Percentiles rank a stretch among this genome's conserved stretches.
Evolutionary conservation across 2,113 vertebrate species (phyloP).

Genomic region (Hydrochoerus hydrochaeris): DNA sequence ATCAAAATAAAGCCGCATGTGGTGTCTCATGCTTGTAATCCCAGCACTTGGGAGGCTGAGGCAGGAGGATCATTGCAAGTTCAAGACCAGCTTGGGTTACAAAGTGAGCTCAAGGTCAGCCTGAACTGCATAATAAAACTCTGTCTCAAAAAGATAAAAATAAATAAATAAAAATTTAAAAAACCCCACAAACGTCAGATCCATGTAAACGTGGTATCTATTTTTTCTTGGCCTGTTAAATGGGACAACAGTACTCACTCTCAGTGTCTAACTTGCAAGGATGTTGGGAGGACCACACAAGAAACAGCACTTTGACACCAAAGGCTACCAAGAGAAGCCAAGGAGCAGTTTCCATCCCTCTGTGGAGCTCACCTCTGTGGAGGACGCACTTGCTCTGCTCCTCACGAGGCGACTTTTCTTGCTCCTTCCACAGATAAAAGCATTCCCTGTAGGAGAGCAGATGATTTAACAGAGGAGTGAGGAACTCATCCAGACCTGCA

Average conservation of each 20-base stretch:
- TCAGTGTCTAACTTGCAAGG: not conserved
- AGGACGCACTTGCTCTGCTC: not conserved
- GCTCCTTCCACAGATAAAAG: slow-evolving; percentile 8
- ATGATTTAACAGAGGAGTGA: not conserved
- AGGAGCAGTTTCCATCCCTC: not conserved
- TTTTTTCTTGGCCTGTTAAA: not conserved
- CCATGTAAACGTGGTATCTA: not conserved
- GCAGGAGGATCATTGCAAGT: no score
- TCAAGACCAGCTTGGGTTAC: no score
- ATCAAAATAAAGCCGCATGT: not conserved
- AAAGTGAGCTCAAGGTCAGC: no score
- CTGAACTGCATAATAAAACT: no score
- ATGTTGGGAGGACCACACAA: not conserved
- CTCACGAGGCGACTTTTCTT: slow-evolving; percentile 10
- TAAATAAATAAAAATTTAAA: no score
- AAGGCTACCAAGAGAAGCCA: not conserved
- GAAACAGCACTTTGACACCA: not conserved
- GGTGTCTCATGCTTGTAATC: no score
- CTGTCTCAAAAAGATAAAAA: no score
- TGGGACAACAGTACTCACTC: not conserved
- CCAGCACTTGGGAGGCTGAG: no score
- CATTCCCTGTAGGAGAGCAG: not conserved
- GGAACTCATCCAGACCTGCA: not conserved
- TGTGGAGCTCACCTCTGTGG: not conserved
- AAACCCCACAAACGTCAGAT: not conserved